phyloP scores from a whole-genome alignment of 2,888 invertebrate genomes.

The Abscondita cerata region DNA sequence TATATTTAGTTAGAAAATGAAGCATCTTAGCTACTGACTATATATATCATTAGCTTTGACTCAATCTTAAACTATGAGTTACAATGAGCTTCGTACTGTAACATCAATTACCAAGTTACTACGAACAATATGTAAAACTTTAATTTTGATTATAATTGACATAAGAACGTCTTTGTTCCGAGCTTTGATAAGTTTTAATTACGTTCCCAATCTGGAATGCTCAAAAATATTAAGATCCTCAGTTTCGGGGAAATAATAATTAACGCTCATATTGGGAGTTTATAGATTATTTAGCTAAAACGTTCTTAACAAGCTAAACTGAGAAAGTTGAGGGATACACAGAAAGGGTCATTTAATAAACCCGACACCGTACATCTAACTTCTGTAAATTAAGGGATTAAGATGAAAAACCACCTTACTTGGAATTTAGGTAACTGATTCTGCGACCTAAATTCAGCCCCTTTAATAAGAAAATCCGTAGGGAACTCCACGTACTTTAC shows the following conservation, averaged over 20 bases:
- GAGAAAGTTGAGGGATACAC: background rate
- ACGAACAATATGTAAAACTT: no score
- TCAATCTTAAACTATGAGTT: no score
- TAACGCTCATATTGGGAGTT: background rate
- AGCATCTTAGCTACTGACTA: no score
- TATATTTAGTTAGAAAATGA: no score
- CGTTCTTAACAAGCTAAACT: constrained; percentile 2
- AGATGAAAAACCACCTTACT: constrained; percentile 2
- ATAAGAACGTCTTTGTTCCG: no score
- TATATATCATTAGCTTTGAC: no score
- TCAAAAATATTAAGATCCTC: no score
- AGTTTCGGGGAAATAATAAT: constrained; percentile 4
- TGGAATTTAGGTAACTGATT: constrained; percentile 6
- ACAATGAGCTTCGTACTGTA: no score
- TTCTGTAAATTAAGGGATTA: constrained; percentile 5
- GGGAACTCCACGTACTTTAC: background rate
- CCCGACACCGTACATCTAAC: constrained; percentile 4
- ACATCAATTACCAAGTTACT: no score
- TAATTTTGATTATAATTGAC: no score
- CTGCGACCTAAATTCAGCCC: background rate
- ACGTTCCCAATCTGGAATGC: no score
- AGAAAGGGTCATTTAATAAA: constrained; percentile 6
- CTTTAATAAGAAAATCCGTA: background rate
- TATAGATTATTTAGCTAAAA: constrained; percentile 2
- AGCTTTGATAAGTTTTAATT: no score